phyloP scores from a whole-genome alignment of 2,888 invertebrate genomes.

The Napeogenes inachia region DNA sequence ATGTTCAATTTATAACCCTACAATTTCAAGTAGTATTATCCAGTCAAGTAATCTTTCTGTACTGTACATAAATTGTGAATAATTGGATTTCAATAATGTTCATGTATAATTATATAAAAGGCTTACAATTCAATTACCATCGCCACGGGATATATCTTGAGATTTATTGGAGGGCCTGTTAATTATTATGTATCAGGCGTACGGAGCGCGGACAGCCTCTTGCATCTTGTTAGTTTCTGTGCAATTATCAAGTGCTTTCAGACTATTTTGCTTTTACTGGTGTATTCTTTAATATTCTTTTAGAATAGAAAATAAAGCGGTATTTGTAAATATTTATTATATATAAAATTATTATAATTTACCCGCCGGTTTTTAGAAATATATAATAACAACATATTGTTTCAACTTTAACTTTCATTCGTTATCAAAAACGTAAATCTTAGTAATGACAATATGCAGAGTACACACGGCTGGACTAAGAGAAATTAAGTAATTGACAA shows the following conservation, averaged over 20 bases:
- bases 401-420: too few relatives aligned
- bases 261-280: neutral
- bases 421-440: too few relatives aligned
- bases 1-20: constrained; percentile 2
- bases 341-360: neutral
- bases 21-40: constrained; percentile 3
- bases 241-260: constrained; percentile 4
- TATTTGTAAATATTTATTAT: too few relatives aligned
- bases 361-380: neutral
- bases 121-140: constrained; percentile 32
- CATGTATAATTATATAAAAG: constrained; percentile 22
- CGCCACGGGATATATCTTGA: constrained; percentile 29
- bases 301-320: too few relatives aligned
- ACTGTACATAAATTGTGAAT: neutral
- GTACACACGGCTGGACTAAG: too few relatives aligned
- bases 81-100: neutral
- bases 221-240: constrained; percentile 7
- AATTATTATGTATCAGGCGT: constrained; percentile 39
- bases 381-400: too few relatives aligned
- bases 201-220: constrained; percentile 17
- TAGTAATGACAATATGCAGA: too few relatives aligned
- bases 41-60: neutral
- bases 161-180: constrained; percentile 43
- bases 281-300: neutral
- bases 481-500: too few relatives aligned